Evolutionary conservation across 64 coral and sea anemone species (phyloP), one percentile per base, ranked within the genome.

Genomic region (Trachythela sp.): DNA sequence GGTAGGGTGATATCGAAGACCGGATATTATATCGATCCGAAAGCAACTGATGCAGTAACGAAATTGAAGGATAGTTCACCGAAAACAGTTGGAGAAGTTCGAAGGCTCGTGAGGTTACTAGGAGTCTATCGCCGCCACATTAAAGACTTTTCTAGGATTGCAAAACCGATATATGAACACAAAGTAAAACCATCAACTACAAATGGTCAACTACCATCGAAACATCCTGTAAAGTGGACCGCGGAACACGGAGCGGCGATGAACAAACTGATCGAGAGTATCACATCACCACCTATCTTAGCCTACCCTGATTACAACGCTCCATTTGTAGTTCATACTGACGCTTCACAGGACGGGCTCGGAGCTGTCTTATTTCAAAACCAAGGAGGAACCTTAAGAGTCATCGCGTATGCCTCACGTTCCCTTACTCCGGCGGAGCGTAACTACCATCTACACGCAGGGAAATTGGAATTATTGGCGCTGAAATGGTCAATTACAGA

Each of bases 401-500:
- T 89, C 14, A 89, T 89, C 34, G 70, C 68, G 13, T 89, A 89
- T 54, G 88, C 88, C 52, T 89, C 88, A 27, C 88, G 88, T 18
- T 80, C 88, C 70, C 75, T 89, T 5, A 49, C 88, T 43, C 88
- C 67, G 48, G 88, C 88, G 0, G 88, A 89, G 40, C 0, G 67
- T 18, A 89, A 89, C 64, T 88, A 88, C 68, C 54, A 88, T n/a
- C 60, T 88, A 2, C 87, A 88, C 29, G 54, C 87, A 30, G 87
- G 87, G 40, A 88, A 88, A 35, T 89, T 89, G 67, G 88, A 89
- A 40, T 89, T 89, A 22, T 41, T 89, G 26, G 88, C 88, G 39
- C 67, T 89, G n/a, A 89, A 89, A 75, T 89, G 88, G 88, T 35
- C 88, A 34, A 41, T 89, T 43, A 89, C 88, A 10, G 88, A 89